These are phyloP conservation scores for Drosophila silvestris DNA, from an alignment of 2,888 invertebrate genomes.

Conservation along the genomic window DNA sequence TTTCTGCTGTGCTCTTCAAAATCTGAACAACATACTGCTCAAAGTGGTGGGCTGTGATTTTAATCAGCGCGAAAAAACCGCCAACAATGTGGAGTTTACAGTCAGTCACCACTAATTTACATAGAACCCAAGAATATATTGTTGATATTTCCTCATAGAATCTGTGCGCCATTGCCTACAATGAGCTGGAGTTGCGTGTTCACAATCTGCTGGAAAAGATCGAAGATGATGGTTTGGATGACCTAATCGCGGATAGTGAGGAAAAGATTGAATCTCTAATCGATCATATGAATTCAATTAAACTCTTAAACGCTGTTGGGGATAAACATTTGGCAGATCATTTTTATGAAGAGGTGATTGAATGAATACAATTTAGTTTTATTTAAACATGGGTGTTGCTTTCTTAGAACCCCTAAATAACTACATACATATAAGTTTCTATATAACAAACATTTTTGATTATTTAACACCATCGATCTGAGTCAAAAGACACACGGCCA, in stretches of 20 bases:
- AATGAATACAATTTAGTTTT: not conserved
- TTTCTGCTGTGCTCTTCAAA: constrained; percentile 71
- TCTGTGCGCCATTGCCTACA: constrained; percentile 52
- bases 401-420: not conserved
- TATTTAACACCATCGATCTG: not conserved
- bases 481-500: not conserved
- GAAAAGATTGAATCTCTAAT: constrained; percentile 22
- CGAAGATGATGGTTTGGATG: constrained; percentile 41
- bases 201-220: constrained; percentile 43
- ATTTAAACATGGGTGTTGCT: not conserved
- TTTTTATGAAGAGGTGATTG: constrained; percentile 51
- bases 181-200: constrained; percentile 58
- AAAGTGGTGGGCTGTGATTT: constrained; percentile 74
- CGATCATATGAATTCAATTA: constrained; percentile 59
- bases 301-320: constrained; percentile 40
- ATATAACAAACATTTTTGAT: not conserved
- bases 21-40: constrained; percentile 71
- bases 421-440: too few relatives aligned
- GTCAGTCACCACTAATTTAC: constrained; percentile 29
- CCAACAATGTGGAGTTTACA: constrained; percentile 62
- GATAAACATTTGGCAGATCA: constrained; percentile 40
- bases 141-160: constrained; percentile 40
- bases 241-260: not conserved
- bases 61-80: constrained; percentile 65
- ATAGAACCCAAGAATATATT: not conserved